phyloP scores from a whole-genome alignment of 1,140 invertebrate genomes.

The Aphelinus certus region DNA sequence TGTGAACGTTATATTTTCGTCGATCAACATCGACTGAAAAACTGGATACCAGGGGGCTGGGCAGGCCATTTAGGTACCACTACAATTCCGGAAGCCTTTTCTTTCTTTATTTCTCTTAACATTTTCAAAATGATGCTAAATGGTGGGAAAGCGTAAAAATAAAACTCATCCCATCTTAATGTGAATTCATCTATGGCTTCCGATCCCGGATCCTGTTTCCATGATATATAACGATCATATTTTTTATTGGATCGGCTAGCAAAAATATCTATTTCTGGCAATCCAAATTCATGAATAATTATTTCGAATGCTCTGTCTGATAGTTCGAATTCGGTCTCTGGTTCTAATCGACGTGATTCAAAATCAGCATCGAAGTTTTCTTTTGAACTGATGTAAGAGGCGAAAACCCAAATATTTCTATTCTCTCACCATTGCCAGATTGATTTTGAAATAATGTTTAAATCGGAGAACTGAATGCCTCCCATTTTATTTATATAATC shows the following conservation, averaged over 20 bases:
- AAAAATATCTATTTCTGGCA: constrained; percentile 7
- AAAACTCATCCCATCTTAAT: neutral
- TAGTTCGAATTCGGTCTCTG: constrained; percentile 6
- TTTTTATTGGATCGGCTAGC: neutral
- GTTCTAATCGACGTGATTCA: neutral
- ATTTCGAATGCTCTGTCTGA: neutral
- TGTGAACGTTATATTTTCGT: constrained; percentile 16
- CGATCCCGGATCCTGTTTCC: neutral
- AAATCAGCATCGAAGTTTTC: constrained; percentile 17
- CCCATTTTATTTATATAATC: constrained; percentile 9
- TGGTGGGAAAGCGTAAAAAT: constrained; percentile 5
- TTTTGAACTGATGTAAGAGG: constrained; percentile 6
- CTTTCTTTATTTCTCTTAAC: neutral
- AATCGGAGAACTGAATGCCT: neutral
- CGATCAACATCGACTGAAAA: constrained; percentile 38
- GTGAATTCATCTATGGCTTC: neutral
- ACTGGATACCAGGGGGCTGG: constrained; percentile 50
- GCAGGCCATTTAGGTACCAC: constrained; percentile 43
- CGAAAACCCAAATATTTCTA: constrained; percentile 5
- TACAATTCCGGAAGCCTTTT: constrained; percentile 42
- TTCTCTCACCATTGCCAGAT: constrained; percentile 19
- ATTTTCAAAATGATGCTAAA: neutral
- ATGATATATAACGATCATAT: constrained; percentile 10
- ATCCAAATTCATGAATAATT: neutral
- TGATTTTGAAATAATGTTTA: neutral